Base-by-base conservation (phyloP, 2,888 invertebrate genomes). In the Lissocephala sabroskyi region DNA sequence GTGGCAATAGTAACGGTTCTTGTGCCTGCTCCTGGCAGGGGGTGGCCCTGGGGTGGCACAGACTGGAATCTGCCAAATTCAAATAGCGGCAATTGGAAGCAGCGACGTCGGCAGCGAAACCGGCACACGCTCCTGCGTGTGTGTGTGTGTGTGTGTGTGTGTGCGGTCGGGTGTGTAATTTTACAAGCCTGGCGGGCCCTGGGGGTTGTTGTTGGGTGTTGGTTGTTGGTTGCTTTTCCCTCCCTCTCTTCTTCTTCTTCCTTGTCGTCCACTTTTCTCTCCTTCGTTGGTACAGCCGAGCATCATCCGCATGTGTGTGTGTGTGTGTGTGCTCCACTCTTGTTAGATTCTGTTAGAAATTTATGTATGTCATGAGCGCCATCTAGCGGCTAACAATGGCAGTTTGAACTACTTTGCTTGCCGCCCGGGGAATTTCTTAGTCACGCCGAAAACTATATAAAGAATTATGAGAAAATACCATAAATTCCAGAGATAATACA, bases 361-460 rank as follows among this genome's bases (percentile, higher is more conserved):
- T 46, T 46, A 46, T 61, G 67, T 73, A 74, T 73, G 71, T 74
- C 71, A 73, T 70, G 71, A 73, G 70, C 67, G 70, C 52, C 65
- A 67, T 65, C 65, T 67, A 71, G 42, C 55, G 65, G 56, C 59
- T 54, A 51, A 52, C 51, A 48, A 49, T 28, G 29, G 10, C 35
- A 35, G 35, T 30, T 39, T 73, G 63, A 61, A 70, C 74, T 71
- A 71, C 59, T 70, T 74, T 67, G 44, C n/a, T n/a, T n/a, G n/a
- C n/a, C n/a, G n/a, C n/a, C n/a, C n/a, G n/a, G n/a, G n/a, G n/a
- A n/a, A n/a, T n/a, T n/a, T n/a, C n/a, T n/a, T n/a, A n/a, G n/a
- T n/a, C n/a, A n/a, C n/a, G n/a, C n/a, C n/a, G n/a, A n/a, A n/a
- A n/a, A n/a, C n/a, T n/a, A n/a, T n/a, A n/a, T n/a, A n/a, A n/a